Base-by-base conservation (phyloP, 53 echinoderm and acorn worm genomes). In the Henricia sp. region DNA sequence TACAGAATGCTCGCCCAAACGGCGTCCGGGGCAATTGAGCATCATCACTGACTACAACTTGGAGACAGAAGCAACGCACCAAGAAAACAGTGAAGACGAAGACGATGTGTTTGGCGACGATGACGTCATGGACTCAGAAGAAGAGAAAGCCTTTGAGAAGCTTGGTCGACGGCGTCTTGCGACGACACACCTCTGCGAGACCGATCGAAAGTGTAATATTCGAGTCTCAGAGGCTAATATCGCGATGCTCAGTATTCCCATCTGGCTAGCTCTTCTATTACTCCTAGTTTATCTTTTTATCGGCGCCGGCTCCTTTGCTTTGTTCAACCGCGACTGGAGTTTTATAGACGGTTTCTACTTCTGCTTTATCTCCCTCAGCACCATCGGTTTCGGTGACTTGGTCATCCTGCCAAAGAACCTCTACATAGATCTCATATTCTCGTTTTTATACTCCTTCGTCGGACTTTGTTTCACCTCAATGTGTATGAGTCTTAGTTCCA, bases 311-410 rank as follows among this genome's bases (percentile, higher is more conserved):
- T 88, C 88, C 77, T 89, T 92, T 50, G 58, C 84, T 16, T 23
- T n/a, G n/a, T 27, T 24, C 37, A 86, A 87, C 63, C 77, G 91
- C 11, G 32, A 26, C 1, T 91, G 93, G 91, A 48, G 62, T 13
- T 72, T 88, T 16, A 34, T 91, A 6, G 91, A 93, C 67, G 89
- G 91, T 16, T 93, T 96, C 66, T 96, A 96, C 50, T 96, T 89
- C 80, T 72, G 89, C 26, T 96, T 96, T 40, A 89, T 96, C 43
- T 93, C 96, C 1, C 89, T 96, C 13, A 96, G 96, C 69, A 96
- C 96, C 26, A 93, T 96, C 28, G 96, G 96, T 9, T 96, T 96
- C 59, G 96, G 96, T 2, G 96, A 96, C 71, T 37, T 96, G 35
- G 83, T 84, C 35, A 87, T 87, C 42, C 76, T 87, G 36, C 93